Conservation (phyloP, 2,797 vertebrate genomes). For the Scolopax bukidnonensis region DNA sequence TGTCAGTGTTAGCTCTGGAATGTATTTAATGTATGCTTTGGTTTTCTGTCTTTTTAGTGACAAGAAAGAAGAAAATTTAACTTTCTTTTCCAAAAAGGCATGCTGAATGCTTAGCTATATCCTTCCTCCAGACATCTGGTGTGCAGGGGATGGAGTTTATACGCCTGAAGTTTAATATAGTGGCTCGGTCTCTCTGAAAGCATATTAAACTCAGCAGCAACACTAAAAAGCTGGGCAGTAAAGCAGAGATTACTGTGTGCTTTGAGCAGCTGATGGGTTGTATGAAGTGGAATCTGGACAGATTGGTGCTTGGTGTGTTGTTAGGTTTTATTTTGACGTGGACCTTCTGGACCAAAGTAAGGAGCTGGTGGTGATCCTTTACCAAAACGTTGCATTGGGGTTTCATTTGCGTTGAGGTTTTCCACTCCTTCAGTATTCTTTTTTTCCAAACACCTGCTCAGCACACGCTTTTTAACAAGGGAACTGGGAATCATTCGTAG, state of each 20-base stretch:
- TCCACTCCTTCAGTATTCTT: neutral
- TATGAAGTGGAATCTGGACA: neutral
- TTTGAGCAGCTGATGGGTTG: neutral
- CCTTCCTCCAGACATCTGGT: neutral
- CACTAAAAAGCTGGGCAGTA: neutral
- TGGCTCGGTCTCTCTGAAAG: neutral
- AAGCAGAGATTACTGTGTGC: neutral
- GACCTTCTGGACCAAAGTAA: neutral
- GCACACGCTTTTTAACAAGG: neutral
- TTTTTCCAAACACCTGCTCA: neutral
- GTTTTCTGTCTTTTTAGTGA: neutral
- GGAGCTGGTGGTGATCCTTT: neutral
- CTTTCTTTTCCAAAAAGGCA: neutral
- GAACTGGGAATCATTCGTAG: neutral
- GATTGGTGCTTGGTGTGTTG: neutral
- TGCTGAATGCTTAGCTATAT: neutral
- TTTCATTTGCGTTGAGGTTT: neutral
- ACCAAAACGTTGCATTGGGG: neutral
- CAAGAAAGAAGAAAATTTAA: neutral
- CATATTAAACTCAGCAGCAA: neutral
- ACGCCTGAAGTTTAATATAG: neutral
- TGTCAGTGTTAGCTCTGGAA: neutral
- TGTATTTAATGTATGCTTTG: neutral
- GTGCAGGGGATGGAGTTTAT: neutral
- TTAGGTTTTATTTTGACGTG: neutral